A percentile compares a stretch with the other conserved stretches of the same genome.
Evolutionary conservation across 2,113 vertebrate genomes (phyloP).

Genomic region (Mus spicilegus): DNA sequence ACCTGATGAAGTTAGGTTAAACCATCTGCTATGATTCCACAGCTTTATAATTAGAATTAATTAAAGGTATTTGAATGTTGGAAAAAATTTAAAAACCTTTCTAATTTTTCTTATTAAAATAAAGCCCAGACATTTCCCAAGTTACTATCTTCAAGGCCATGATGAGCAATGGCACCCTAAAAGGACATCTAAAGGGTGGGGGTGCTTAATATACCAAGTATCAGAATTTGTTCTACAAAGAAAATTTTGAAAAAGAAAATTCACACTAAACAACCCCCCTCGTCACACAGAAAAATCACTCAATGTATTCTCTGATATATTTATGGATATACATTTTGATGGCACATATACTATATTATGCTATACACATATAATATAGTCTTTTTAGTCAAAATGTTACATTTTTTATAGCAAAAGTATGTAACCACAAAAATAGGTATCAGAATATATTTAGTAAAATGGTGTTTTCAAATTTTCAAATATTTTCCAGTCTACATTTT

Average conservation of each 20-base stretch:
- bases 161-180: background rate
- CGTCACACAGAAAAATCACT: conserved; percentile 8
- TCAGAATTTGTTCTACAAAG: background rate
- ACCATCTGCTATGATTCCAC: background rate
- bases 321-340: background rate
- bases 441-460: conserved; percentile 5
- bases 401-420: conserved; percentile 7
- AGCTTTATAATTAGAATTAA: background rate
- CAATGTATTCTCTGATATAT: background rate
- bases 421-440: conserved; percentile 3
- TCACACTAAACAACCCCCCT: background rate
- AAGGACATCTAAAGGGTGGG: background rate
- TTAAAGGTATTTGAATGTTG: background rate
- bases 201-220: background rate
- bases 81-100: background rate
- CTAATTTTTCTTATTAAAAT: background rate
- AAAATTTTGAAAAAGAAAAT: background rate
- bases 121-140: background rate
- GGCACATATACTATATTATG: background rate
- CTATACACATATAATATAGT: background rate
- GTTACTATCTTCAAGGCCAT: background rate
- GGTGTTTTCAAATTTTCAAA: background rate
- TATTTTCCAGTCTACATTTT: background rate
- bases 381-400: conserved; percentile 25
- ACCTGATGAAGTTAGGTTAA: background rate